Evolutionary conservation across 2,113 vertebrate species (phyloP).

Genomic region (Apistogramma diplotaenia): DNA sequence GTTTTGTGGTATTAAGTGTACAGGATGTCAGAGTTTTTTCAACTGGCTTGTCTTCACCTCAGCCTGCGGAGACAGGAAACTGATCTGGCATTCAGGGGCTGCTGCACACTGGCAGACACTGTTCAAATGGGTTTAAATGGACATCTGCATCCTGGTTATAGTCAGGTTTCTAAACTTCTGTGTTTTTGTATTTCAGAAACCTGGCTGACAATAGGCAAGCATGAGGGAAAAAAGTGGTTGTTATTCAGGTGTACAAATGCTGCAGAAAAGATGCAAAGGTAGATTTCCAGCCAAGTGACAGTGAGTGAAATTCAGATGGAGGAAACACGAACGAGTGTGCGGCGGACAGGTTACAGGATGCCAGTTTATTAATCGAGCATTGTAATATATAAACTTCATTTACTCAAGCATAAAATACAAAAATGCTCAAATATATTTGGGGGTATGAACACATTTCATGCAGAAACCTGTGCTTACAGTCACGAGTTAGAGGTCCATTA

Average conservation of each 20-base stretch:
- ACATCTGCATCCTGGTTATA: background rate
- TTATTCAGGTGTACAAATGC: background rate
- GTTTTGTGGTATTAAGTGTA: background rate
- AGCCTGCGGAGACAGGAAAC: slow-evolving; percentile 28
- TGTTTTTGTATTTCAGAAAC: background rate
- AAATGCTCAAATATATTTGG: no score
- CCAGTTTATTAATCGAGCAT: background rate
- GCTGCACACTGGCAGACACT: slow-evolving; percentile 10
- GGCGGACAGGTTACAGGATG: background rate
- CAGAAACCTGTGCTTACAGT: background rate
- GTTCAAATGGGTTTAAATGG: background rate
- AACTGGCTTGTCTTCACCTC: background rate
- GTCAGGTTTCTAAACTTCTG: background rate
- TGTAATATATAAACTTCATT: no score
- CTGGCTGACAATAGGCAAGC: background rate
- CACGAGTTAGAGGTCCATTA: background rate
- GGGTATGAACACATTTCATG: background rate
- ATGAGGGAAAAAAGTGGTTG: background rate
- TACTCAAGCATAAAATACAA: no score
- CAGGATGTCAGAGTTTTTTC: slow-evolving; percentile 10
- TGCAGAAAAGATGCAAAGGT: background rate
- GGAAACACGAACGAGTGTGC: background rate
- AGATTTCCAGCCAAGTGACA: background rate
- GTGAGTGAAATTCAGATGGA: background rate
- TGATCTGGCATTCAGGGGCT: background rate